Evolutionary conservation across 2,113 vertebrate genomes (phyloP), one percentile per base, ranked within the genome.

Genomic region (Platichthys flesus): DNA sequence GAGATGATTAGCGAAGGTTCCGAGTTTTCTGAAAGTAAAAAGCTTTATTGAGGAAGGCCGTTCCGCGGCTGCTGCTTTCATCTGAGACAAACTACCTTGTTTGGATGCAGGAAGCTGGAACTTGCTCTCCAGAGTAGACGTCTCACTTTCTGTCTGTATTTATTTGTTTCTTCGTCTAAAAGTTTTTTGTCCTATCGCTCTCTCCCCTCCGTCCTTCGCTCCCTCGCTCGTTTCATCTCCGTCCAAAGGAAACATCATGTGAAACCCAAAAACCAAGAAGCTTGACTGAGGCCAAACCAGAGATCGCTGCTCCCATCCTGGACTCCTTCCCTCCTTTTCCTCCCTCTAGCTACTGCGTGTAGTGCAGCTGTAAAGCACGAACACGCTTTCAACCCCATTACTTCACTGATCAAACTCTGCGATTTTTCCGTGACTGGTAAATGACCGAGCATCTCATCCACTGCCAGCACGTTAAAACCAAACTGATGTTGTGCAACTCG

Each of bases 191-290:
- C 57, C 76, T 78, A 71, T 76, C 78, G 60, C 62, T 60, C 65
- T 61, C 9, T 10, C 9, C 24, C 9, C 56, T 58, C 5, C 5
- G 21, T 74, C 68, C 10, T 37, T 76, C 49, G 3, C 56, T 72
- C 51, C 7, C 40, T 73, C 60, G 1, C 24, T 74, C 3, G 62
- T 87, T 86, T 91, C 52, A 91, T 89, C 73, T 54, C 35, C 2
- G 42, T 83, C 90, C 90, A 93, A 90, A 49, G 86, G 75, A 90
- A 92, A 86, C 89, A 90, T 87, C 90, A 88, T 87, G 28, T 70
- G 77, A 74, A 73, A 85, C 71, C 82, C 88, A 83, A 78, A 89
- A 90, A 68, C 67, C 91, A 82, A 91, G 88, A 83, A 92, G 28
- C 35, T 40, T 24, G 5, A 24, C 51, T 0, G 55, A 67, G 61